phyloP scores from a whole-genome alignment of 2,888 invertebrate species.

The Doris montereyensis region DNA sequence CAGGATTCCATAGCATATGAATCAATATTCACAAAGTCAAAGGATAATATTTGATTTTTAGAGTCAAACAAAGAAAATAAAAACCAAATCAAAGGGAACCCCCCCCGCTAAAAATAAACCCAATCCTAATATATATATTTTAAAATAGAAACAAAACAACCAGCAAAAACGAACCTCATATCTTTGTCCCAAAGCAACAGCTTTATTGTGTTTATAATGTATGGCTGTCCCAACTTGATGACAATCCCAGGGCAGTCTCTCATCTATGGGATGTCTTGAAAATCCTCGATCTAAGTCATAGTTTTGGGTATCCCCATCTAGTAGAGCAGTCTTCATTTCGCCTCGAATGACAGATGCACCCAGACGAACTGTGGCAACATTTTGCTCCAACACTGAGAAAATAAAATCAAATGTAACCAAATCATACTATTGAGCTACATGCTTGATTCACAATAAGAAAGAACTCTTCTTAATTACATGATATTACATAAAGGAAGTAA shows the following conservation, averaged over 20 bases:
- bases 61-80: too few species aligned
- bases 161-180: slow-evolving; percentile 81
- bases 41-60: too few species aligned
- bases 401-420: background rate
- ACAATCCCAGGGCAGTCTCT: slow-evolving; percentile 84
- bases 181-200: slow-evolving; percentile 96
- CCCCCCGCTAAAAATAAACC: too few species aligned
- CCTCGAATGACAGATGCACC: slow-evolving; percentile 91
- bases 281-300: slow-evolving; percentile 85
- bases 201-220: slow-evolving; percentile 93
- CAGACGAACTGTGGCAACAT: slow-evolving; percentile 87
- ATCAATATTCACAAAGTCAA: too few species aligned
- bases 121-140: too few species aligned
- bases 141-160: too few species aligned
- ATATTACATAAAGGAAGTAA: too few species aligned
- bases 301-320: slow-evolving; percentile 84
- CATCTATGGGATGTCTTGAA: slow-evolving; percentile 88
- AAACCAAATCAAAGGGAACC: too few species aligned
- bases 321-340: slow-evolving; percentile 88
- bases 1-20: too few species aligned
- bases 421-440: too few species aligned
- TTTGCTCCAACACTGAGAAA: slow-evolving; percentile 86
- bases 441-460: too few species aligned
- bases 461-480: too few species aligned
- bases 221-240: slow-evolving; percentile 82